Evolutionary conservation across 2,888 invertebrate species (phyloP), one percentile per base, ranked within the genome.

Genomic region (Automeris io): DNA sequence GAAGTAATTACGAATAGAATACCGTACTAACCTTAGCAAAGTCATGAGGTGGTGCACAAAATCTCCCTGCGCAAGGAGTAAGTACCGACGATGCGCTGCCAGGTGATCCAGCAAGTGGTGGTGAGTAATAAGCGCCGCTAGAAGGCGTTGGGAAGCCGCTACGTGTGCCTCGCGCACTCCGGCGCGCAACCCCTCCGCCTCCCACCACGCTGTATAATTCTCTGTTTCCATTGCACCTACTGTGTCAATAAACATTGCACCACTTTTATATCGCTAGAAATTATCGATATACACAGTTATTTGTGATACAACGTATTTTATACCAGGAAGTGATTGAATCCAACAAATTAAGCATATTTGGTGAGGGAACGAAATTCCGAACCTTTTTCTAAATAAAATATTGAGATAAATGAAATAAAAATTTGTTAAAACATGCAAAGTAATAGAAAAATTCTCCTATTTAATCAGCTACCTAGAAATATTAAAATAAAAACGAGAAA

Each of bases 41-140:
- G 97, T 95, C 91, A 99, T 93, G 37, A 99, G 90, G 65, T 97
- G 94, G 61, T 95, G 91, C 57, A 97, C 96, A 76, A 98, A 98
- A 83, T 99, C 98, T 0, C 98, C 98, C 86, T 98, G 98, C 8
- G 97, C 97, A 8, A 99, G 89, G 38, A 99, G 88, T 59, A 99
- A 83, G 79, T 97, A 98, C 42, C 95, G 90, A 47, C 97, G 89
- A 77, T 98, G 92, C 13, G 97, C 97, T 61, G 95, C 92, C 36
- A 98, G 88, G 81, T 98, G 98, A 71, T 96, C 95, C 58, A 96
- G 88, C 46, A 98, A 89, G 61, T 95, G 93, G 81, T 96, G 97
- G 55, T 95, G 94, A 47, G 93, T 90, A 54, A 93, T 92, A 47
- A 98, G 89, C 46, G 97, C 93, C 57, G 95, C 92, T 46, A 98